Evolutionary conservation across 2,113 vertebrate species (phyloP).

Genomic region (Colaptes auratus): DNA sequence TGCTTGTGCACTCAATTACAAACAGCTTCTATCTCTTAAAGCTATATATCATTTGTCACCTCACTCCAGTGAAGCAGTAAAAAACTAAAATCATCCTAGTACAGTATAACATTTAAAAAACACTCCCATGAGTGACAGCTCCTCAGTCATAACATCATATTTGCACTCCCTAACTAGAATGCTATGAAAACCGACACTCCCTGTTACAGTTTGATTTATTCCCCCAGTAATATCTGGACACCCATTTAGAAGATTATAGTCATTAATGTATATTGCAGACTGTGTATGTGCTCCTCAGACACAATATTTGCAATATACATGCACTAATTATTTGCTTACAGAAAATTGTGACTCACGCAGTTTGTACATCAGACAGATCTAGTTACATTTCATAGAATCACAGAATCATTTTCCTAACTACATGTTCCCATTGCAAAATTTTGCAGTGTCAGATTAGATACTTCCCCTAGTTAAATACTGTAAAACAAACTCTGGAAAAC

Average conservation of each 20-base stretch:
- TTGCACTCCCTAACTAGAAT: background rate
- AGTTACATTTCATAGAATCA: background rate
- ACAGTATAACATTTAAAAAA: background rate
- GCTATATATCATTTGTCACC: background rate
- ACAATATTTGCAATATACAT: background rate
- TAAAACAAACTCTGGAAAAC: background rate
- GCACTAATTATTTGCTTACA: constrained; percentile 9
- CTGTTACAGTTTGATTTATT: constrained; percentile 5
- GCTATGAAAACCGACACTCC: background rate
- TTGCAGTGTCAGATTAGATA: background rate
- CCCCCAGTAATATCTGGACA: background rate
- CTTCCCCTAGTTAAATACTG: background rate
- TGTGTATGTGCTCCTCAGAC: background rate
- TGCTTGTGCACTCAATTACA: background rate
- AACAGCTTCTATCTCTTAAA: background rate
- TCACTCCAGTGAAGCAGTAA: background rate
- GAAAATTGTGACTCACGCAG: constrained; percentile 1
- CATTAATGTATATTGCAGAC: background rate
- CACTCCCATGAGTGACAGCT: background rate
- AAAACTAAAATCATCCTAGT: background rate
- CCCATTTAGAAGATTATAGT: background rate
- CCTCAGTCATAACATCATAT: background rate
- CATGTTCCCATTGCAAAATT: constrained; percentile 1
- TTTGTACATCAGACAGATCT: background rate
- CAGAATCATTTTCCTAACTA: constrained; percentile 11